Conservation (phyloP, 2,113 vertebrate species). For the Geococcyx californianus region DNA sequence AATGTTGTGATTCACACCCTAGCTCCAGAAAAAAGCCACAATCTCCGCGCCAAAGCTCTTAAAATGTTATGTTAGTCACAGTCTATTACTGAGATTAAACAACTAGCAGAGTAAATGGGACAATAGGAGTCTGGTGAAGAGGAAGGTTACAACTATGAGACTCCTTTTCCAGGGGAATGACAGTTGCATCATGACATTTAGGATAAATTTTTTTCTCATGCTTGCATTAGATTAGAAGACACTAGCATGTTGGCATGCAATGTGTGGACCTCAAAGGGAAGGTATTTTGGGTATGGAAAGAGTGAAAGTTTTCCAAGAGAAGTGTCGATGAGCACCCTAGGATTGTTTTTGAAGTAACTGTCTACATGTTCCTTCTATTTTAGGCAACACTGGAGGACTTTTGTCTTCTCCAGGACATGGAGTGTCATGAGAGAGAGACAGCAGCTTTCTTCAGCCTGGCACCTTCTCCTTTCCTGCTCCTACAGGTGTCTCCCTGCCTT, state of each 20-base stretch:
- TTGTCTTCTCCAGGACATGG: background rate
- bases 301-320: background rate
- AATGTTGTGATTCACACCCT: conserved; percentile 10
- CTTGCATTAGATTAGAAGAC: background rate
- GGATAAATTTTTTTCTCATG: background rate
- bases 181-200: background rate
- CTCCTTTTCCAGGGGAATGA: background rate
- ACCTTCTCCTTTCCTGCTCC: background rate
- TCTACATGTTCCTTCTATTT: background rate
- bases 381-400: background rate
- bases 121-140: background rate
- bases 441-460: background rate
- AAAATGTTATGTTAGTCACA: background rate
- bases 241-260: background rate
- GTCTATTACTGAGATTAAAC: background rate
- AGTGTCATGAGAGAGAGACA: background rate
- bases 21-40: conserved; percentile 19
- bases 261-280: background rate
- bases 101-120: background rate
- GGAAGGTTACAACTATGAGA: background rate
- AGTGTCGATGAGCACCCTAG: background rate
- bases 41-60: conserved; percentile 8
- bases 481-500: background rate
- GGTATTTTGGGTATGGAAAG: background rate
- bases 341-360: background rate